These are phyloP conservation scores for Platycheirus rosarum DNA, from an alignment of 2,888 invertebrate species.

Conservation along the genomic window DNA sequence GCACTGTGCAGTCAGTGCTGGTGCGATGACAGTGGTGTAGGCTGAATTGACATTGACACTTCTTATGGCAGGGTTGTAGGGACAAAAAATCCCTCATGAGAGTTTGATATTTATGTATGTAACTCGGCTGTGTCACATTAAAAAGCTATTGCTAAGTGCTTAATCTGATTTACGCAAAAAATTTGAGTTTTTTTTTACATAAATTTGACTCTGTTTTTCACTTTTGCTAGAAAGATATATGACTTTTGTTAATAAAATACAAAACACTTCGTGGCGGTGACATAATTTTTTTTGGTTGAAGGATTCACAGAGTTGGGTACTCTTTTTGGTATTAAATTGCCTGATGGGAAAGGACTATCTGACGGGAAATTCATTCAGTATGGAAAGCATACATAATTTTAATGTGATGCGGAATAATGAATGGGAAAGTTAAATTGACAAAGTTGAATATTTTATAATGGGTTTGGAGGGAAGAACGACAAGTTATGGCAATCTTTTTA, in stretches of 20 bases:
- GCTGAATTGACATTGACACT: slow-evolving; percentile 57
- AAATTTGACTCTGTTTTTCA: background rate
- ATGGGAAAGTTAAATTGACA: too few relatives aligned
- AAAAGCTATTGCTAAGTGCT: slow-evolving; percentile 67
- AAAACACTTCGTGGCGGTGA: background rate
- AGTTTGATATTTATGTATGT: slow-evolving; percentile 38
- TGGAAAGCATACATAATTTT: too few relatives aligned
- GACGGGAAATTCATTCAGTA: too few relatives aligned
- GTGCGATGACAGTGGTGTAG: slow-evolving; percentile 1
- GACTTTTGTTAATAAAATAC: background rate
- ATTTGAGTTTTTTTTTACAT: background rate
- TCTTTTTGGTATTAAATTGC: too few relatives aligned
- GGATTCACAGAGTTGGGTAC: background rate
- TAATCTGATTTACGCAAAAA: slow-evolving; percentile 64
- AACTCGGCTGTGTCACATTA: slow-evolving; percentile 41
- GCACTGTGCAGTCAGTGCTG: background rate
- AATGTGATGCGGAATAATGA: too few relatives aligned
- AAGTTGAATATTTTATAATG: too few relatives aligned
- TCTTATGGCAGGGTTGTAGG: slow-evolving; percentile 22
- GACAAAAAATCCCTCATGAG: background rate
- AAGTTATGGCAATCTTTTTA: too few relatives aligned
- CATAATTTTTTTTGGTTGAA: background rate
- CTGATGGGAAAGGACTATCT: too few relatives aligned
- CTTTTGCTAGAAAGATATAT: background rate
- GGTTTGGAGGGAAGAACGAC: too few relatives aligned